Evolutionary conservation across 2,888 invertebrate species (phyloP), one percentile per base, ranked within the genome.

Genomic region (Ametastegia equiseti): DNA sequence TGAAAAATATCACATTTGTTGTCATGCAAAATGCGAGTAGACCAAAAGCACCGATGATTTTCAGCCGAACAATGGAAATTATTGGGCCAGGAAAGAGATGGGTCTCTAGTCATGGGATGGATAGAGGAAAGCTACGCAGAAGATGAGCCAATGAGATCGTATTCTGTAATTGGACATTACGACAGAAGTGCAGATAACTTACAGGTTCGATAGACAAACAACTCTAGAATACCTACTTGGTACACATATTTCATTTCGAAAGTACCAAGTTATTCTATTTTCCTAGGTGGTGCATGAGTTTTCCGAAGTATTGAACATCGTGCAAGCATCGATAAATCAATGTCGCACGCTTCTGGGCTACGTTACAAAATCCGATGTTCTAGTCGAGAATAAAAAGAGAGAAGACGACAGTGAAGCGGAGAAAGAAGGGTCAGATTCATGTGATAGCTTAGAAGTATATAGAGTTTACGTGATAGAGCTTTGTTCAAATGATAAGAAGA

Each of bases 21-120:
- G n/a, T n/a, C n/a, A 54, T 63, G 9, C 30, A 11, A 63, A 63
- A 19, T n/a, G n/a, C n/a, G 19, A 67, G 19, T 36, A 9, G 39
- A 39, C 45, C 36, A 19, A 47, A 27, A 30, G n/a, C n/a, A 39
- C 39, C 19, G 30, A 47, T 47, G 45, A 4, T 30, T 75, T 75
- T 11, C 94, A 89, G 95, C 95, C 0, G 94, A 94, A 84, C 96
- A 97, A 93, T 97, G 97, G 96, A 94, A 96, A 81, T 92, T 97
- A 80, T 92, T 97, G 84, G 97, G 97, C 0, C 97, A 97, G 91
- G 97, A 97, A 89, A 95, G 95, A 90, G 95, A 96, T 90, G 96
- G 96, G 2, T 94, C 94, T 0, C 93, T 97, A 87, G 90, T 97
- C 39, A 93, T 96, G 45, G 94, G 95, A 36, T 97, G 97, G 96